A percentile compares a stretch with the other conserved stretches of the same genome.
These are phyloP conservation scores for Barbus barbus DNA, from an alignment of 2,113 vertebrate genomes.

Conservation along the genomic window DNA sequence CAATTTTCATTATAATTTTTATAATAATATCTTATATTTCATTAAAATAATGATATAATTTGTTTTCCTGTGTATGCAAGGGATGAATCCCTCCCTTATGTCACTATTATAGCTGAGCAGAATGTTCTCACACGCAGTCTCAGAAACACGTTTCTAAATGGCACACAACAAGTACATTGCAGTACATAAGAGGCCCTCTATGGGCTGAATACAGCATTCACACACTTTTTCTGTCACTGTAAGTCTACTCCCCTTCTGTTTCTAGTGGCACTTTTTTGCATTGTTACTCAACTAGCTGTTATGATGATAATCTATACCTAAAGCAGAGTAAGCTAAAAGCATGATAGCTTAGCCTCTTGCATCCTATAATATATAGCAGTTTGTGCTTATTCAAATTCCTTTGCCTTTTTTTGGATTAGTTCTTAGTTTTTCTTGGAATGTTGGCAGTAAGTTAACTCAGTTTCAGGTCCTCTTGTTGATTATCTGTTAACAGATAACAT, in stretches of 20 bases:
- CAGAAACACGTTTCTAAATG: not conserved
- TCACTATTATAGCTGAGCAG: not conserved
- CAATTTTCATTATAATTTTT: no score
- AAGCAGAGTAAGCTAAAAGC: no score
- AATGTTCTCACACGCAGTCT: not conserved
- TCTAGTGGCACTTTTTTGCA: no score
- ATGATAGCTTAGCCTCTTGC: not conserved
- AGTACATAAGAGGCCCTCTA: not conserved
- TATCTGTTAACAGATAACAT: not conserved
- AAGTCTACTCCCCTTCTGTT: no score
- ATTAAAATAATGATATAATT: no score
- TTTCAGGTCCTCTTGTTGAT: not conserved
- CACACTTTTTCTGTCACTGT: not conserved
- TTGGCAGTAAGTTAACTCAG: not conserved
- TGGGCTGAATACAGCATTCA: not conserved
- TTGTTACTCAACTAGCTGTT: no score
- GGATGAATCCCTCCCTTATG: not conserved
- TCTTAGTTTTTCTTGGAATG: not conserved
- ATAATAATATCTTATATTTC: no score
- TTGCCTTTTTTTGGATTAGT: not conserved
- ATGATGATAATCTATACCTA: no score
- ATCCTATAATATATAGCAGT: not conserved
- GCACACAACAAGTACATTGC: not conserved
- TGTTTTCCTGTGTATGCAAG: not conserved
- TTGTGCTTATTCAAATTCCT: not conserved